Evolutionary conservation across 2,797 vertebrate genomes (phyloP).

Genomic region (Pagetopsis macropterus): DNA sequence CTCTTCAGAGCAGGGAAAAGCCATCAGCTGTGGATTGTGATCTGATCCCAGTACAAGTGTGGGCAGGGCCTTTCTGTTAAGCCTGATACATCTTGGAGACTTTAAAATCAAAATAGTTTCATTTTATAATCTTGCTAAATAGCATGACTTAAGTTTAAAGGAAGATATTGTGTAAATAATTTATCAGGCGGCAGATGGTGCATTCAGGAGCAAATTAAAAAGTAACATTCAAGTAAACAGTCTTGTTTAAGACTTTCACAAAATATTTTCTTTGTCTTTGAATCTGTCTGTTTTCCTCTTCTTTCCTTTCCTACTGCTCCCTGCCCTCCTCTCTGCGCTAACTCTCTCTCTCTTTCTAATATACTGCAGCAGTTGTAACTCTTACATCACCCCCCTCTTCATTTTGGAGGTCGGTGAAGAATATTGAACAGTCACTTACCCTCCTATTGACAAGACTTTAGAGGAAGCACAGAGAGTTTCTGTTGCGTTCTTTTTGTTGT

Average conservation of each 20-base stretch:
- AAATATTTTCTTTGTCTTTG: slow-evolving; percentile 56
- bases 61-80: slow-evolving; percentile 67
- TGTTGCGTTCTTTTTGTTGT: slow-evolving; percentile 40
- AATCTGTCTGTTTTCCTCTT: slow-evolving; percentile 47
- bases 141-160: slow-evolving; percentile 42
- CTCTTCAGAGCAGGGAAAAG: slow-evolving; percentile 36
- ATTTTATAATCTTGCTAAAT: slow-evolving; percentile 40
- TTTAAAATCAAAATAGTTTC: slow-evolving; percentile 53
- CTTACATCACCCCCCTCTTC: slow-evolving; percentile 71
- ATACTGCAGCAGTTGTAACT: slow-evolving; percentile 77
- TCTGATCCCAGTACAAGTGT: slow-evolving; percentile 60
- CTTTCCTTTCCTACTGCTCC: slow-evolving; percentile 30
- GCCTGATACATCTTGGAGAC: slow-evolving; percentile 48
- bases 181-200: slow-evolving; percentile 58
- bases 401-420: slow-evolving; percentile 72
- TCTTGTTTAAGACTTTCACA: slow-evolving; percentile 27
- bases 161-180: slow-evolving; percentile 67
- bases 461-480: slow-evolving; percentile 60
- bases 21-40: slow-evolving; percentile 60
- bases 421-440: slow-evolving; percentile 78
- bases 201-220: slow-evolving; percentile 58
- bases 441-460: slow-evolving; percentile 71
- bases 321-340: slow-evolving; percentile 47
- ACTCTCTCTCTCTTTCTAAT: slow-evolving; percentile 54
- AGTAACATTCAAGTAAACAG: slow-evolving; percentile 57